phyloP scores from a whole-genome alignment of 2,113 vertebrate genomes.

The Chloroceryle aenea region DNA sequence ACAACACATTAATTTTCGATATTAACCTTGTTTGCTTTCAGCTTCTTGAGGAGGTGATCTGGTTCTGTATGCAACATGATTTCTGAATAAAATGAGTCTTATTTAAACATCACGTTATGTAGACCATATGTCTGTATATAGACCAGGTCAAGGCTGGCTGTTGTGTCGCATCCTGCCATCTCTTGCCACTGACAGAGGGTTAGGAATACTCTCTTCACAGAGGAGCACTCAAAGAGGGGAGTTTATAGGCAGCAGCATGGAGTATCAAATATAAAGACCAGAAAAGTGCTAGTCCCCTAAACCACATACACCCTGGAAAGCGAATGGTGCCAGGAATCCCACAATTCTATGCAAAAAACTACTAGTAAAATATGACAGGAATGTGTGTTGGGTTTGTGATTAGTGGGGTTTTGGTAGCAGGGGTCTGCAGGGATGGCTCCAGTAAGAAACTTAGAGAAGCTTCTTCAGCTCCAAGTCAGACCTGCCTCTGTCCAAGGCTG shows the following conservation, averaged over 20 bases:
- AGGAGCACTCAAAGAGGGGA: background rate
- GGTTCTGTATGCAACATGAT: background rate
- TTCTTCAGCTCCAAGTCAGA: background rate
- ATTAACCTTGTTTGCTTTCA: conserved; percentile 9
- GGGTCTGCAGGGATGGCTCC: background rate
- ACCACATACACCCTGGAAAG: background rate
- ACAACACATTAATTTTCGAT: conserved; percentile 25
- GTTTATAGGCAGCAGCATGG: background rate
- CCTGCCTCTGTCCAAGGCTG: background rate
- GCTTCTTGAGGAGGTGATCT: background rate
- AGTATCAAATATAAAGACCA: background rate
- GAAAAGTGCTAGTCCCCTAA: background rate
- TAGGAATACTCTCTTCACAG: background rate
- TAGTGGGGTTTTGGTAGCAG: background rate
- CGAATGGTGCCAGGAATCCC: background rate
- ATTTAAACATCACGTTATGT: background rate
- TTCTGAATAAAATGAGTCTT: background rate
- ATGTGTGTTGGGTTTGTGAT: background rate
- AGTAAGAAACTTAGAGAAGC: background rate
- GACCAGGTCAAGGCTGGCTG: background rate
- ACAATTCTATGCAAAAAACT: background rate
- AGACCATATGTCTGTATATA: background rate
- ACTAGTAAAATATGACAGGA: background rate
- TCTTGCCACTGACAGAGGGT: background rate
- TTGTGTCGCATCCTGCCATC: background rate